These are phyloP conservation scores for Ctenopoma multispine DNA, from an alignment of 2,797 vertebrate species.

Conservation along the genomic window DNA sequence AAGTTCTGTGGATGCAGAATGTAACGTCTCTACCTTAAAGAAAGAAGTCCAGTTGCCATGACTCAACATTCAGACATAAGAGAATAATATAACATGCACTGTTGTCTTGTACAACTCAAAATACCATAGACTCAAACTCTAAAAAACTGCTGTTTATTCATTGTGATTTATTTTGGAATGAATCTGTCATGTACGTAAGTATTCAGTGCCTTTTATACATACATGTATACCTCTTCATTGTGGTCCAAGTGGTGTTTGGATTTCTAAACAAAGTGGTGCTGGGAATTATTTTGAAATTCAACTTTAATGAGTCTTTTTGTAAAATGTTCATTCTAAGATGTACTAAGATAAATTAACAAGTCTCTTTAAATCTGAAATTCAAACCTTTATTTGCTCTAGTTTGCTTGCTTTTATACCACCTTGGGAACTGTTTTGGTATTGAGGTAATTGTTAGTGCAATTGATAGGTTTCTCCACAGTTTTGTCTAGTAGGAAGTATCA, in stretches of 20 bases:
- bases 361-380: background rate
- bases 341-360: constrained; percentile 27
- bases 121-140: constrained; percentile 5
- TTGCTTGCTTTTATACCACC: constrained; percentile 16
- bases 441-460: constrained; percentile 30
- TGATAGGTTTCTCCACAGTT: background rate
- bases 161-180: background rate
- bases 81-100: too few species aligned
- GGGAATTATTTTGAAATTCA: background rate
- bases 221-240: background rate
- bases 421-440: constrained; percentile 20
- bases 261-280: constrained; percentile 22
- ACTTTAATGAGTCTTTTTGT: background rate
- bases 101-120: constrained; percentile 5
- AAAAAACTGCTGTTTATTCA: constrained; percentile 54
- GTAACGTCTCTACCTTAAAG: too few species aligned
- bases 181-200: background rate
- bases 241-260: background rate
- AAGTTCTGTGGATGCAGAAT: too few species aligned
- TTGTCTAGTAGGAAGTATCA: background rate
- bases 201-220: constrained; percentile 8
- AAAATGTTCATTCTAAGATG: constrained; percentile 22
- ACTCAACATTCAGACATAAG: too few species aligned
- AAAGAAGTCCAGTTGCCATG: too few species aligned
- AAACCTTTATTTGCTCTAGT: background rate